Percentiles rank a stretch among this genome's conserved stretches.
phyloP scores from a whole-genome alignment of 2,113 vertebrate species.

The Trichomycterus rosablanca region DNA sequence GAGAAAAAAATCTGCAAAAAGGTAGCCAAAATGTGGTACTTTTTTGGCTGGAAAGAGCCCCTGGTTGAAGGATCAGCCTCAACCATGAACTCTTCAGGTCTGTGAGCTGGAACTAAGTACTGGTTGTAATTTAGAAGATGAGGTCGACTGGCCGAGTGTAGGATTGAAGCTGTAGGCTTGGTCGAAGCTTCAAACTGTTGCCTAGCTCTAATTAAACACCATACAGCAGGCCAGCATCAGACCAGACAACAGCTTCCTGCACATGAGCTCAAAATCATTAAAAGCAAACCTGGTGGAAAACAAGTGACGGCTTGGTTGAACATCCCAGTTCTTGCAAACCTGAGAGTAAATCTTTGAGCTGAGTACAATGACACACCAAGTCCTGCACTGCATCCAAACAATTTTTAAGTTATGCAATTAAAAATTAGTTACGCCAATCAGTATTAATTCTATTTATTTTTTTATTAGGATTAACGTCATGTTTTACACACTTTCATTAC shows the following conservation, averaged over 20 bases:
- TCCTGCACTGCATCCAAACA: too few relatives aligned
- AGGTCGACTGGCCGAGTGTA: slow-evolving; percentile 63
- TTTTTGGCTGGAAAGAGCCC: background rate
- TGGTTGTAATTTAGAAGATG: slow-evolving; percentile 63
- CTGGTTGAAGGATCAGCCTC: slow-evolving; percentile 14
- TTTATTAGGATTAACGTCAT: too few relatives aligned
- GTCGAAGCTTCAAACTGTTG: slow-evolving; percentile 40
- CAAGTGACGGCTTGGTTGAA: slow-evolving; percentile 15
- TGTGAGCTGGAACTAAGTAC: slow-evolving; percentile 65
- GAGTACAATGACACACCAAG: too few relatives aligned
- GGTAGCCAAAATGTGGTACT: too few relatives aligned
- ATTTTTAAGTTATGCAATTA: too few relatives aligned
- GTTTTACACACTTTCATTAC: too few relatives aligned
- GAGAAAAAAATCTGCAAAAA: too few relatives aligned
- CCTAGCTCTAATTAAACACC: slow-evolving; percentile 32
- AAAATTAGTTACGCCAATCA: too few relatives aligned
- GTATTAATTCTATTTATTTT: too few relatives aligned
- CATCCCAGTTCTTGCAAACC: too few relatives aligned
- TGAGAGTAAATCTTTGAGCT: too few relatives aligned
- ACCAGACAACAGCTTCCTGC: slow-evolving; percentile 9
- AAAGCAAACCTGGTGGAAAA: slow-evolving; percentile 12
- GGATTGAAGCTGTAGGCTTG: slow-evolving; percentile 46
- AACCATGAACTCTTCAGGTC: slow-evolving; percentile 46
- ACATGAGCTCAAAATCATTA: slow-evolving; percentile 19
- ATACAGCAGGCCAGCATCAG: slow-evolving; percentile 10